These are phyloP conservation scores for Dicentrarchus labrax DNA, from an alignment of 2,113 vertebrate genomes.

Conservation along the genomic window DNA sequence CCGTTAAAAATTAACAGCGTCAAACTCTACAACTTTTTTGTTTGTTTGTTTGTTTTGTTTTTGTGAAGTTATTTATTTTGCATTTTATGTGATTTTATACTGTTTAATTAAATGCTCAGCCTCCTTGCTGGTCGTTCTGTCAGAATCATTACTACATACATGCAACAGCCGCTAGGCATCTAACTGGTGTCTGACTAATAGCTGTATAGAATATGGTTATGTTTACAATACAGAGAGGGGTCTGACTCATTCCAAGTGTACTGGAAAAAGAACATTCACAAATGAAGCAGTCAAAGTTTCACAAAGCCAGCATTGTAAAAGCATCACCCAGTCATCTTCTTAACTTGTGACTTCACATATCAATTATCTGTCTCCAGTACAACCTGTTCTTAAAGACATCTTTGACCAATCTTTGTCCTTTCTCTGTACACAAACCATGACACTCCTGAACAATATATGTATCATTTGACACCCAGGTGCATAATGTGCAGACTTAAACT, in stretches of 20 bases:
- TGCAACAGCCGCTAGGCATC: no score
- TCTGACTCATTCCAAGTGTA: neutral
- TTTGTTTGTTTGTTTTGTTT: no score
- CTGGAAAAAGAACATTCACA: neutral
- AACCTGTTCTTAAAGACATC: slow-evolving; percentile 30
- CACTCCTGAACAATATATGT: slow-evolving; percentile 25
- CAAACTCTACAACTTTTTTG: no score
- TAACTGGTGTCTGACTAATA: neutral
- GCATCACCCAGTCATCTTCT: neutral
- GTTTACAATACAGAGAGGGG: neutral
- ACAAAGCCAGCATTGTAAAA: slow-evolving; percentile 53
- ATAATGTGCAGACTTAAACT: slow-evolving; percentile 30
- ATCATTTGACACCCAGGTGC: slow-evolving; percentile 21
- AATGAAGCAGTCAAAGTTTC: neutral
- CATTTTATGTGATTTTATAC: no score
- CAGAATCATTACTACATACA: no score
- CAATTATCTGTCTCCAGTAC: slow-evolving; percentile 31
- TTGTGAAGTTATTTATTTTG: no score
- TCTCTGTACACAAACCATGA: slow-evolving; percentile 45
- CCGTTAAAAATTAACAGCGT: no score
- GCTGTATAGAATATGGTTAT: neutral
- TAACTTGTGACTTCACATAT: slow-evolving; percentile 1
- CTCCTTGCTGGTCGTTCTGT: no score
- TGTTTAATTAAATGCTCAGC: no score
- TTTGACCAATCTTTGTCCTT: slow-evolving; percentile 30